Conservation (phyloP, 1,140 invertebrate species). For the Lucilia sericata region DNA sequence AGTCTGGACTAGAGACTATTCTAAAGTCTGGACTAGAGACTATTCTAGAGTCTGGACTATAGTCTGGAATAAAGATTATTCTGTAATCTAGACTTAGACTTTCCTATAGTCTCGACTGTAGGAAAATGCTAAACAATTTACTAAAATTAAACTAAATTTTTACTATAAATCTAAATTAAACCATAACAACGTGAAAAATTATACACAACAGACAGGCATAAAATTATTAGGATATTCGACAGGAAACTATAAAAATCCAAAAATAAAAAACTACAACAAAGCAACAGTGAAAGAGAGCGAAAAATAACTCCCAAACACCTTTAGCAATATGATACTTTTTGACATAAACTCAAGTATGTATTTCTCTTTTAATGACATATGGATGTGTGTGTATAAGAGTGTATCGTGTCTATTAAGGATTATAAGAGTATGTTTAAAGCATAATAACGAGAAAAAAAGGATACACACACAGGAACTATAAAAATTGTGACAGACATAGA, state of each 20-base stretch:
- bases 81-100: no score
- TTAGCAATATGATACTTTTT: conserved; percentile 15
- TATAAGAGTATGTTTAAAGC: neutral
- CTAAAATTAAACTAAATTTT: no score
- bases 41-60: no score
- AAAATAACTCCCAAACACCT: neutral
- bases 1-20: no score
- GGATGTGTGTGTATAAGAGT: neutral
- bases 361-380: neutral
- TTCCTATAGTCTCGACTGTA: no score
- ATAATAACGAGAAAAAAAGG: neutral
- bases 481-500: conserved; percentile 5
- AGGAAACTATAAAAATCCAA: neutral
- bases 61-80: no score
- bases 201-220: neutral
- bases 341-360: neutral
- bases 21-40: no score
- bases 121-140: no score
- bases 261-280: neutral
- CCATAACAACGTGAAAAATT: neutral
- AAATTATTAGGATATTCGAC: neutral
- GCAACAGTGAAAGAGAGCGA: neutral
- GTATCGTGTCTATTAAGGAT: neutral
- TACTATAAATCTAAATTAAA: neutral
- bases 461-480: conserved; percentile 9